Base-by-base conservation (phyloP, 2,888 invertebrate genomes). In the Cantharis lateralis region DNA sequence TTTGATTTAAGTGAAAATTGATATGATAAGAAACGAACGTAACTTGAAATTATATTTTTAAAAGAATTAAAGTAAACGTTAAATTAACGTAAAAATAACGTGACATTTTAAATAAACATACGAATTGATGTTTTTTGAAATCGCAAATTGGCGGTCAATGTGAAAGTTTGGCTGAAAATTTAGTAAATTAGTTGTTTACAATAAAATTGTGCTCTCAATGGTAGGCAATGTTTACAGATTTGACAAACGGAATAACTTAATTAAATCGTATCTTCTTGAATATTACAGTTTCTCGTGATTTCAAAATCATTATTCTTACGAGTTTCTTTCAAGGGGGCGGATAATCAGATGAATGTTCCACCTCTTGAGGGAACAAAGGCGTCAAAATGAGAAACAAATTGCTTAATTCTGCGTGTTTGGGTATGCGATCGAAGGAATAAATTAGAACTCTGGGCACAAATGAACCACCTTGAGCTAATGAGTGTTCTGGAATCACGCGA, bases 321-420 rank as follows among this genome's bases (percentile, higher is more conserved):
- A 64, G 68, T 70, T 73, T 77, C 74, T 68, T 77, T 77, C 71
- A 64, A 24, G 48, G 74, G 74, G 72, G 70, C 74, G 72, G 74
- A 74, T 77, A 77, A 74, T 77, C 74, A 74, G 74, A 71, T 77
- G 68, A 77, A 77, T 76, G 77, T 79, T 77, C 79, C 81, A 81
- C 81, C 81, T 79, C 77, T 78, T 75, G 78, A 66, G 76, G 79
- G 77, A 80, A 80, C 80, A 79, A 78, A 81, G 82, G 82, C 81
- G 82, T 82, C 81, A 81, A 81, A 82, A 82, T 79, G 80, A 80
- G 81, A 81, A 81, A 82, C 79, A 81, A 81, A 82, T 82, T 80
- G 80, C 82, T 82, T 81, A 81, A 82, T 82, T 82, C 81, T 82
- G 82, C 82, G 81, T 82, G 81, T 76, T 79, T 64, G 80, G 78